A percentile compares a stretch with the other conserved stretches of the same genome.
Conservation (phyloP, 2,113 vertebrate genomes). For the Lathamus discolor region DNA sequence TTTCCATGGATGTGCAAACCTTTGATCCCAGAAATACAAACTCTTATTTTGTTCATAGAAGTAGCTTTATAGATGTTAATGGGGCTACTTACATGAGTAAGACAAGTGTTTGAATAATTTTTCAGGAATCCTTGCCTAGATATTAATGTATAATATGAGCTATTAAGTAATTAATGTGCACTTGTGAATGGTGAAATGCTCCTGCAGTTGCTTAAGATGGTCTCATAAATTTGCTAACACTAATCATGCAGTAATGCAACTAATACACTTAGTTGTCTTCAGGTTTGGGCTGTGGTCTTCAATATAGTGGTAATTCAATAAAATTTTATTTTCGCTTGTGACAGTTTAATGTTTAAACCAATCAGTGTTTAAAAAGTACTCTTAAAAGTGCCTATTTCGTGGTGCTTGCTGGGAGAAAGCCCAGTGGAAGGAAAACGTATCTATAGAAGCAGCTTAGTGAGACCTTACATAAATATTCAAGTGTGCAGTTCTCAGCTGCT, state of each 20-base stretch:
- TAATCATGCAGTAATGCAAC: not conserved
- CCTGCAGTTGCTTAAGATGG: not conserved
- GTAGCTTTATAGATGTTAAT: not conserved
- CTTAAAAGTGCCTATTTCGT: conserved; percentile 54
- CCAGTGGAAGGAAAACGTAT: conserved; percentile 38
- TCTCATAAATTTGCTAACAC: not conserved
- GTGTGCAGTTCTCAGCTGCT: conserved; percentile 56
- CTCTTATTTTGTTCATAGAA: not conserved
- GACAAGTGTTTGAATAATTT: not conserved
- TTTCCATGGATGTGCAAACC: not conserved
- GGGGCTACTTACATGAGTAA: not conserved
- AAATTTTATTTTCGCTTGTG: conserved; percentile 69
- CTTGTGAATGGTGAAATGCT: conserved; percentile 20
- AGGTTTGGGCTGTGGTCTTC: conserved; percentile 29
- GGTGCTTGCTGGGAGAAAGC: conserved; percentile 55
- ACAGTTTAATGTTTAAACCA: conserved; percentile 68
- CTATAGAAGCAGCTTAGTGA: conserved; percentile 57
- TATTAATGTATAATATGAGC: conserved; percentile 12
- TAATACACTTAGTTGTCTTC: not conserved
- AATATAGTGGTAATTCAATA: conserved; percentile 64
- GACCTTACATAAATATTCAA: conserved; percentile 64
- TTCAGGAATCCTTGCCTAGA: not conserved
- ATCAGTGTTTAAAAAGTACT: conserved; percentile 62
- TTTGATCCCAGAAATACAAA: not conserved
- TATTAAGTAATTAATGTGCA: conserved; percentile 29